Evolutionary conservation across 2,113 vertebrate species (phyloP).

Genomic region (Lipophrys pholis): DNA sequence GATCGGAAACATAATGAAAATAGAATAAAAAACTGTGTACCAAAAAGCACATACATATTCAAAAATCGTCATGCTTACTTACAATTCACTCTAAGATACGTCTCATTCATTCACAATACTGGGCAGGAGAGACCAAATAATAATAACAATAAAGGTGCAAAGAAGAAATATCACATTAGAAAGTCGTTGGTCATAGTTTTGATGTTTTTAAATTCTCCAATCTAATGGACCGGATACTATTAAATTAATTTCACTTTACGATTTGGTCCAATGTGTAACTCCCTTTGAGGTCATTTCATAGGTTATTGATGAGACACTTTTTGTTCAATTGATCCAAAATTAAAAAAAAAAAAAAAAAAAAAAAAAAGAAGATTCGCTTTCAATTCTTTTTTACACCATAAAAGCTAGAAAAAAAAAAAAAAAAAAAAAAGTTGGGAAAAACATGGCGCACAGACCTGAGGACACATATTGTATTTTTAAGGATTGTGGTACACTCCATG

Average conservation of each 20-base stretch:
- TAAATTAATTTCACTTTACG: not conserved
- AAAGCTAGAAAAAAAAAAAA: too few species aligned
- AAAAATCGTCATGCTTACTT: slow-evolving; percentile 60
- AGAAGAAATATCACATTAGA: slow-evolving; percentile 38
- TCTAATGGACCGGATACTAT: slow-evolving; percentile 12
- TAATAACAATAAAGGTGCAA: slow-evolving; percentile 56
- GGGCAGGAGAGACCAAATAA: slow-evolving; percentile 36
- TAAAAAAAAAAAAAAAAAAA: slow-evolving; percentile 16
- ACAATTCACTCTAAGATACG: slow-evolving; percentile 37
- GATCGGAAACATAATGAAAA: slow-evolving; percentile 18
- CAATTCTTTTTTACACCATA: too few species aligned
- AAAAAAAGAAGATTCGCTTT: slow-evolving; percentile 21
- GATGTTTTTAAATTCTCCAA: slow-evolving; percentile 1
- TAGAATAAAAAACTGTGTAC: slow-evolving; percentile 39
- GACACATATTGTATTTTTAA: slow-evolving; percentile 5
- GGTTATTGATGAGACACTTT: slow-evolving; percentile 7
- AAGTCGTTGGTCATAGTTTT: slow-evolving; percentile 23
- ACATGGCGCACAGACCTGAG: slow-evolving; percentile 22
- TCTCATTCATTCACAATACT: slow-evolving; percentile 74
- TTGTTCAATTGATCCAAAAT: not conserved
- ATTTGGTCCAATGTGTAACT: slow-evolving; percentile 42
- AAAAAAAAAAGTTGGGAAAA: not conserved
- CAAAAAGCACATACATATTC: slow-evolving; percentile 56
- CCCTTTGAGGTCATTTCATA: slow-evolving; percentile 8
- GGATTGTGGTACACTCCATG: slow-evolving; percentile 35